Conservation (phyloP, 2,888 invertebrate genomes). For the Doris montereyensis region DNA sequence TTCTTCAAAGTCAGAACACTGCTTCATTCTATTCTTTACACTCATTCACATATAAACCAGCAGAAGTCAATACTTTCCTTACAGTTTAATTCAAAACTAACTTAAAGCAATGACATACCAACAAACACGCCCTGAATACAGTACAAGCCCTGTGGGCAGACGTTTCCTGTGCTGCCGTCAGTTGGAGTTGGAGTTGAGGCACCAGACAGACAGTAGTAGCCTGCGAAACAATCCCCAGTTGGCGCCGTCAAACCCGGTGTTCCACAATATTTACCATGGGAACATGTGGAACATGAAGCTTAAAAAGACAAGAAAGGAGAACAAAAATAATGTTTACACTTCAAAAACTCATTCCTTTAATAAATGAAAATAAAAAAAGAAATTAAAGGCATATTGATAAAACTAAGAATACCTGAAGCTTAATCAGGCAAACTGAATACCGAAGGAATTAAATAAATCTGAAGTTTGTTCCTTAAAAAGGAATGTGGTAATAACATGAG, state of each 20-base stretch:
- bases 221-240: conserved; percentile 62
- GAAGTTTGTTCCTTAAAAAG: too few species aligned
- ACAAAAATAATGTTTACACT: conserved; percentile 21
- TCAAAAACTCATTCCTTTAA: not conserved
- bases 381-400: too few species aligned
- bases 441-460: too few species aligned
- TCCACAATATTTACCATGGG: conserved; percentile 62
- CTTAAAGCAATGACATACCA: not conserved
- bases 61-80: too few species aligned
- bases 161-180: conserved; percentile 62
- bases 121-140: conserved; percentile 53
- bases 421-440: too few species aligned
- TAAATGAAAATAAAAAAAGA: too few species aligned
- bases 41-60: too few species aligned
- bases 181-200: conserved; percentile 63
- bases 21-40: too few species aligned
- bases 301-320: conserved; percentile 16
- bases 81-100: too few species aligned
- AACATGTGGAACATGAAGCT: conserved; percentile 63
- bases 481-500: too few species aligned
- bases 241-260: conserved; percentile 59
- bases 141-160: conserved; percentile 65
- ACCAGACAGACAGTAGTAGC: conserved; percentile 60
- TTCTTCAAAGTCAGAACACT: too few species aligned
- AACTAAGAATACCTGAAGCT: too few species aligned